A percentile compares a stretch with the other conserved stretches of the same genome.
Evolutionary conservation across 2,888 invertebrate genomes (phyloP).

Genomic region (Drosophila villosipedis): DNA sequence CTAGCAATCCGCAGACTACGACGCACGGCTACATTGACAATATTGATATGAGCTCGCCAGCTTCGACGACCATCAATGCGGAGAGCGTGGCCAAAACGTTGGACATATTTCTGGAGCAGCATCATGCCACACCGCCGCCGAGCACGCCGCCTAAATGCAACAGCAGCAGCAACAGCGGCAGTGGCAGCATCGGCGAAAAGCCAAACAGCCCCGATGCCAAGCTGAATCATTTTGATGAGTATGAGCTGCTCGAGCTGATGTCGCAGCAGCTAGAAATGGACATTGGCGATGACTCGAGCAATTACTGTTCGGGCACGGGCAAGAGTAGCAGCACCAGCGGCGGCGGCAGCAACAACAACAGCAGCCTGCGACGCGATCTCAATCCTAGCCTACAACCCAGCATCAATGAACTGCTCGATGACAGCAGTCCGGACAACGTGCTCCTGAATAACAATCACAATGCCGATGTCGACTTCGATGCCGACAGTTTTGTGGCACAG

Average conservation of each 20-base stretch:
- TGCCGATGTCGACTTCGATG: conserved; percentile 79
- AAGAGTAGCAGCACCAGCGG: conserved; percentile 23
- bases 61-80: conserved; percentile 75
- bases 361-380: conserved; percentile 81
- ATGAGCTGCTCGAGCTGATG: conserved; percentile 84
- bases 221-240: conserved; percentile 84
- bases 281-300: conserved; percentile 84
- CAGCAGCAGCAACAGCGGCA: conserved; percentile 46
- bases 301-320: conserved; percentile 41
- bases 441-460: conserved; percentile 63
- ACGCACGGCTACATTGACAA: conserved; percentile 77
- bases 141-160: conserved; percentile 62
- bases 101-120: conserved; percentile 84
- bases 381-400: conserved; percentile 85
- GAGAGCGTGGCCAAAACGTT: conserved; percentile 83
- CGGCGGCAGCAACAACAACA: conserved; percentile 38
- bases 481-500: conserved; percentile 82
- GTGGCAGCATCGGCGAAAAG: conserved; percentile 49
- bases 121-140: conserved; percentile 74
- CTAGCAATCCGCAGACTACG: conserved; percentile 28
- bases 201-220: conserved; percentile 77
- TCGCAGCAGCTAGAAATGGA: conserved; percentile 87
- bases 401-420: conserved; percentile 86
- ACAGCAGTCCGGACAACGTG: conserved; percentile 82
- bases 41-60: conserved; percentile 84